Evolutionary conservation across 2,113 vertebrate genomes (phyloP), one percentile per base, ranked within the genome.

Genomic region (Maccullochella peelii): DNA sequence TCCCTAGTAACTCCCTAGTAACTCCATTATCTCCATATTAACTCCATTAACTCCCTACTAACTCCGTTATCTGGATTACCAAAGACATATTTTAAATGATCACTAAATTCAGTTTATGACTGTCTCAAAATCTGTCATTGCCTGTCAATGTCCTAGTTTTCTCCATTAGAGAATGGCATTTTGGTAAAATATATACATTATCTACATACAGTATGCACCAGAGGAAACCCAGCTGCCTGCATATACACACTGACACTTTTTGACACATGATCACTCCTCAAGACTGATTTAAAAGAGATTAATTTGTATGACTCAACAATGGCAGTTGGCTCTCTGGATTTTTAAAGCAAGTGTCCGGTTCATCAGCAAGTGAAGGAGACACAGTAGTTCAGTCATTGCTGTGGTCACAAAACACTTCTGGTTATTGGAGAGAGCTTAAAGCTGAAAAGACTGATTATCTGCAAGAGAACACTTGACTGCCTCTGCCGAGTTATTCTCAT

Each of bases 391-490:
- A 73, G 73, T 82, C 36, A 66, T 57, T 25, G 61, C 73, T 49
- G 27, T 73, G 42, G 78, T 71, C 63, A 71, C 68, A 82, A 83
- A 88, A 73, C 40, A 77, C 55, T 80, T 62, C 33, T n/a, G 65
- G 38, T 61, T 73, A 74, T 36, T 78, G 69, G 36, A 68, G 2
- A 80, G 57, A 70, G 57, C 49, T 74, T 63, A 73, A 50, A 88
- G 42, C 50, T 83, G 52, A 73, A 83, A 80, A 66, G 68, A 66
- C 11, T 4, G 68, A 77, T 86, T 69, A 84, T 86, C 82, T 83
- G 59, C 73, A 40, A 80, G 49, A 80, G 77, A 83, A 84, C 77
- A 75, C 61, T 79, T 73, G 74, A 73, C 61, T 71, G 58, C 61
- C 42, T 77, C 54, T 73, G 57, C 69, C 2, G 18, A 87, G 65